Evolutionary conservation across 2,797 vertebrate genomes (phyloP).

Genomic region (Xenopus petersii): DNA sequence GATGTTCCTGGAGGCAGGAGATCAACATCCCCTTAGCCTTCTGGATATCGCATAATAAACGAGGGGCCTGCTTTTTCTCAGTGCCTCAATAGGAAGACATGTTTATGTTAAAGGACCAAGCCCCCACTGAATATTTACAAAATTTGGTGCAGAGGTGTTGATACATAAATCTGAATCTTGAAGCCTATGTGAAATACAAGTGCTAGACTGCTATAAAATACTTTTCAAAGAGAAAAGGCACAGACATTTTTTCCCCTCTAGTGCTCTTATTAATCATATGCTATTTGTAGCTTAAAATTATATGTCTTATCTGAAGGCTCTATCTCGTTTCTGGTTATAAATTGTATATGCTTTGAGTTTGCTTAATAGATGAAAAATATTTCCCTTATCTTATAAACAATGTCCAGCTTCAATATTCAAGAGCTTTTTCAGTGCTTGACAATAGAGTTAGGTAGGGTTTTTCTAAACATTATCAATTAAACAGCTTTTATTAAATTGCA

Average conservation of each 20-base stretch:
- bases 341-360: not conserved
- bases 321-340: conserved; percentile 16
- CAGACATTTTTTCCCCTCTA: conserved; percentile 23
- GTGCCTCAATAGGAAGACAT: conserved; percentile 68
- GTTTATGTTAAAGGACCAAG: conserved; percentile 71
- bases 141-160: conserved; percentile 75
- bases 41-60: conserved; percentile 70
- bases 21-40: conserved; percentile 72
- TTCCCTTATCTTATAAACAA: not conserved
- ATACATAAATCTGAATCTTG: conserved; percentile 70
- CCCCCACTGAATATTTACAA: conserved; percentile 75
- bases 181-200: conserved; percentile 72
- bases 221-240: conserved; percentile 64
- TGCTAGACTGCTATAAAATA: conserved; percentile 58
- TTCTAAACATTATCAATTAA: no score
- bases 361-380: not conserved
- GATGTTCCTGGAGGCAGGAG: conserved; percentile 72
- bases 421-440: not conserved
- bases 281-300: conserved; percentile 23
- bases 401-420: not conserved
- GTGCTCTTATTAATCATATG: conserved; percentile 35
- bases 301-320: conserved; percentile 20
- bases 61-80: conserved; percentile 73
- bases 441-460: not conserved
- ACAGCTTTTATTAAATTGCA: no score